These are phyloP conservation scores for Porites divaricata DNA, from an alignment of 92 coral and sea anemone genomes.

Conservation along the genomic window DNA sequence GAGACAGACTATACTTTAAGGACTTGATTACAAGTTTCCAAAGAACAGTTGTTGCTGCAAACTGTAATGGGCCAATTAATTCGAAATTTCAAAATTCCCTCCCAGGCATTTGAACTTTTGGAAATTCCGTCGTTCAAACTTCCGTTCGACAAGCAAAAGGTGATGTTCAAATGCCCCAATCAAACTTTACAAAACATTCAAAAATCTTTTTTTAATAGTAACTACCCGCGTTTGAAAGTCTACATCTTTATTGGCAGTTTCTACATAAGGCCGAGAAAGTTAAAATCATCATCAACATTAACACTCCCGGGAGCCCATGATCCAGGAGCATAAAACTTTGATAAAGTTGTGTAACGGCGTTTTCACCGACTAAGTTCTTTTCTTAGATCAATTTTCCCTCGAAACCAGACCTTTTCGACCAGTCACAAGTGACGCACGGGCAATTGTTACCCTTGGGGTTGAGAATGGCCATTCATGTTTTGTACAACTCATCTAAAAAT, in stretches of 20 bases:
- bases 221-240: neutral
- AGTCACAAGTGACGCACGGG: too few species aligned
- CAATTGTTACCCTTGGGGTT: too few species aligned
- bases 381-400: too few species aligned
- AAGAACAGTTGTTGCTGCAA: constrained; percentile 3
- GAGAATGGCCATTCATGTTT: too few species aligned
- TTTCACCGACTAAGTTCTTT: too few species aligned
- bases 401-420: too few species aligned
- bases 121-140: neutral
- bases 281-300: neutral
- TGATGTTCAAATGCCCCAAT: neutral
- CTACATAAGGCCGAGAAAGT: neutral
- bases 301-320: neutral
- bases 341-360: neutral
- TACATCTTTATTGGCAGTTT: neutral
- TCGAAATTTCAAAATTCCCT: constrained; percentile 2
- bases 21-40: constrained; percentile 6
- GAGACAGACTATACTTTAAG: neutral
- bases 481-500: too few species aligned
- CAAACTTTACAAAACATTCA: neutral
- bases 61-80: neutral
- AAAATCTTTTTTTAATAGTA: neutral
- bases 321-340: too few species aligned
- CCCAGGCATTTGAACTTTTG: constrained; percentile 12
- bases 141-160: neutral